Base-by-base conservation (phyloP, 2,888 invertebrate species). In the Eledona agricola region DNA sequence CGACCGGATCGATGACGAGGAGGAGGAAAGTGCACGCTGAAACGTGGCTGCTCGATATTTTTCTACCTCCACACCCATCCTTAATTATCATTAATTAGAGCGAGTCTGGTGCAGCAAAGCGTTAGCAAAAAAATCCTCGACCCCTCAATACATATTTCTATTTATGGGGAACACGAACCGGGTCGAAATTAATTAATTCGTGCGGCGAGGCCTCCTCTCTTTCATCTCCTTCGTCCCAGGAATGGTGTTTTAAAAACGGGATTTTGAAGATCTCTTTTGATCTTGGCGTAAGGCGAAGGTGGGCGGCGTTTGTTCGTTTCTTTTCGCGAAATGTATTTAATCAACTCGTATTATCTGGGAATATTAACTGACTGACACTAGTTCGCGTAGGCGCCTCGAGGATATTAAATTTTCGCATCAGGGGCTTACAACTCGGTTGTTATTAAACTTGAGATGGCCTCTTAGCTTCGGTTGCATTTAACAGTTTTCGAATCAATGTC, bases 181-280 rank as follows among this genome's bases (percentile, higher is more conserved):
- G n/a, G n/a, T n/a, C n/a, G n/a, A n/a, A 42, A 29, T 42, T 42
- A 42, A 42, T 42, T 42, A 42, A 31, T 29, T 20, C 22, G n/a
- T n/a, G n/a, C n/a, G n/a, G n/a, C n/a, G n/a, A n/a, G n/a, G n/a
- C n/a, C n/a, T n/a, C n/a, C n/a, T n/a, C 29, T 12, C 29, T 31
- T 42, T 15, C 42, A 26, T 13, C 11, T 1, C 17, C 10, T 23
- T 10, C 11, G 2, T 22, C 6, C 17, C 6, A 6, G 6, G 22
- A 34, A 32, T 32, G 7, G 9, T 7, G 10, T 32, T 16, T 3
- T 17, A 32, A 16, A 20, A 34, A 19, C 20, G 34, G 12, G 22
- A 34, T 20, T 34, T 34, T 20, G 4, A 20, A 11, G 10, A 11
- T 20, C 11, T 9, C 16, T 32, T 32, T 32, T 32, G 32, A 32